A percentile compares a stretch with the other conserved stretches of the same genome.
Evolutionary conservation across 2,797 vertebrate species (phyloP).

Genomic region (Tachyglossus aculeatus): DNA sequence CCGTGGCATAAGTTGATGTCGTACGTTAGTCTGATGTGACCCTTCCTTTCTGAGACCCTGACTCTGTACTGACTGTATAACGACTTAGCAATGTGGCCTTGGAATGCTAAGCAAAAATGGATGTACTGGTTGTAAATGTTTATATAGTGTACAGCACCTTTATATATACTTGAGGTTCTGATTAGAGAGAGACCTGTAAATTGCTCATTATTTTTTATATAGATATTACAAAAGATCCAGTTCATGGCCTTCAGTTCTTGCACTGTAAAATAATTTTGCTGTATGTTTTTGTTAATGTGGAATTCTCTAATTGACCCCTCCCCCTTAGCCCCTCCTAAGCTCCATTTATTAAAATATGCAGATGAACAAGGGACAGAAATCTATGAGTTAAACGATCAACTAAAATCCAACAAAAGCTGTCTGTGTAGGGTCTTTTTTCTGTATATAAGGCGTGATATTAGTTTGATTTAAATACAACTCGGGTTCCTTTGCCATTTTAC

Average conservation of each 20-base stretch:
- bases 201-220: conserved; percentile 99
- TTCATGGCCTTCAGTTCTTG: conserved; percentile 84
- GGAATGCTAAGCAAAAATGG: conserved; percentile 83
- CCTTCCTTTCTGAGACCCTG: conserved; percentile 70
- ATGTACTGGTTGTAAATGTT: conserved; percentile 98
- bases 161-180: conserved; percentile 92
- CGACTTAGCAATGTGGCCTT: conserved; percentile 86
- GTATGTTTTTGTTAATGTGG: conserved; percentile 45
- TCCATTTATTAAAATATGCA: too few relatives aligned
- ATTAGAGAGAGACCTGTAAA: conserved; percentile 95
- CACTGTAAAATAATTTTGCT: conserved; percentile 77
- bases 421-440: conserved; percentile 37
- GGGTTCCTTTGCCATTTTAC: conserved; percentile 29
- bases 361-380: too few relatives aligned
- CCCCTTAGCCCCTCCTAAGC: neutral
- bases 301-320: neutral
- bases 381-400: neutral
- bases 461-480: neutral
- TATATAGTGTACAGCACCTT: conserved; percentile 99
- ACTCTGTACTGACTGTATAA: conserved; percentile 70
- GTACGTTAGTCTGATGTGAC: conserved; percentile 70
- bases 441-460: conserved; percentile 2
- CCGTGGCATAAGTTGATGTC: conserved; percentile 64
- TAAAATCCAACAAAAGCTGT: neutral
- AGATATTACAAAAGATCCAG: conserved; percentile 82